These are phyloP conservation scores for Chloromyia formosa DNA, from an alignment of 2,888 invertebrate species.

Conservation along the genomic window DNA sequence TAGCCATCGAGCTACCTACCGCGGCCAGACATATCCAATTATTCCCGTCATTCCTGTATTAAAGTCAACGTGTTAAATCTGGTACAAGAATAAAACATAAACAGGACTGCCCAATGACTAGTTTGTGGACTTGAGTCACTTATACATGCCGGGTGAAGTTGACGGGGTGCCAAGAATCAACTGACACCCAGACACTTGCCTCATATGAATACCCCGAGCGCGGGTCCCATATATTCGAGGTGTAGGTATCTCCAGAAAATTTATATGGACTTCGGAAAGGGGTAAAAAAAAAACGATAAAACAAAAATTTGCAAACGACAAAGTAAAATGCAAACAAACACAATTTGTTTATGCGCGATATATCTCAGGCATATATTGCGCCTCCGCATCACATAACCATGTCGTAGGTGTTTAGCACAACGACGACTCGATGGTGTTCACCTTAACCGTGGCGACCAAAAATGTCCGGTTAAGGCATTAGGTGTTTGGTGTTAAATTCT, in stretches of 20 bases:
- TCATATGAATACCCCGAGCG: not conserved
- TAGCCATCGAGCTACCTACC: not conserved
- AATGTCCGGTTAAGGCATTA: too few species aligned
- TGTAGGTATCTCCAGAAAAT: too few species aligned
- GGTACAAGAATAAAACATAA: not conserved
- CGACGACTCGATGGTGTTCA: not conserved
- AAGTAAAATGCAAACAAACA: constrained; percentile 43
- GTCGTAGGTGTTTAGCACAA: constrained; percentile 45
- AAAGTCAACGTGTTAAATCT: not conserved
- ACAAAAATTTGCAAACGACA: constrained; percentile 25
- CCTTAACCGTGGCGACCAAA: not conserved
- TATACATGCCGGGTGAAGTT: constrained; percentile 9
- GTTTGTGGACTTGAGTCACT: not conserved
- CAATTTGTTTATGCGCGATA: constrained; percentile 48
- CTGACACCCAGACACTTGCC: not conserved
- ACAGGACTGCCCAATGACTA: constrained; percentile 1
- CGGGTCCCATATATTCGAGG: too few species aligned
- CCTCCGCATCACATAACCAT: constrained; percentile 38
- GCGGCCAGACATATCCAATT: too few species aligned
- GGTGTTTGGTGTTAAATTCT: too few species aligned
- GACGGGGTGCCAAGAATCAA: constrained; percentile 18
- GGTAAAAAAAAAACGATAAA: not conserved
- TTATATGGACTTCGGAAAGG: too few species aligned
- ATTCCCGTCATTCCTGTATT: not conserved
- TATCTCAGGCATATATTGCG: constrained; percentile 44